phyloP scores from a whole-genome alignment of 2,888 invertebrate genomes.

The Yponomeuta evonymella region DNA sequence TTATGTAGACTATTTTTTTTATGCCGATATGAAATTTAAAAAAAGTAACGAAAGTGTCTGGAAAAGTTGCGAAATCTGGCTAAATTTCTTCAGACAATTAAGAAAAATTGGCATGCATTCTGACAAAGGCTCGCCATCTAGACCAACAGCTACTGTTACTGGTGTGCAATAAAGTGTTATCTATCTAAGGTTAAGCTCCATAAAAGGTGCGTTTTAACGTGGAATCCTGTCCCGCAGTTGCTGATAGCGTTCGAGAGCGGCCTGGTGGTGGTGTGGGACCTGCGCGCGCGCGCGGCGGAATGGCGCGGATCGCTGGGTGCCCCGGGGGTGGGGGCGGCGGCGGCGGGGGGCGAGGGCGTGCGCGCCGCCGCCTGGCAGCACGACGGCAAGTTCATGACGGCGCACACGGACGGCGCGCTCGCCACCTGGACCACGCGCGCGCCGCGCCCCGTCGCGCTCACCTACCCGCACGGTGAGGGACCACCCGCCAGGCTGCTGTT shows the following conservation, averaged over 20 bases:
- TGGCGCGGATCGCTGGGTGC: constrained; percentile 87
- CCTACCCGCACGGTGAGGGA: constrained; percentile 92
- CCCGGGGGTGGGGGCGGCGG: constrained; percentile 76
- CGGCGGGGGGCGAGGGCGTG: constrained; percentile 78
- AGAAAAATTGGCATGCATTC: too few relatives aligned
- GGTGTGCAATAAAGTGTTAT: too few relatives aligned
- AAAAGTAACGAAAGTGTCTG: too few relatives aligned
- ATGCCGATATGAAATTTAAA: too few relatives aligned
- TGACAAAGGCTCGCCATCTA: too few relatives aligned
- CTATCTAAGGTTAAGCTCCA: too few relatives aligned
- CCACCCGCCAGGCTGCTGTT: background rate
- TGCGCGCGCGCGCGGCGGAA: constrained; percentile 90
- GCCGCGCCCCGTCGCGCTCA: constrained; percentile 85
- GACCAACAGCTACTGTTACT: too few relatives aligned
- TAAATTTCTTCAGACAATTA: too few relatives aligned
- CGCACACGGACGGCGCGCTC: constrained; percentile 96
- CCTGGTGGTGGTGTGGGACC: constrained; percentile 96
- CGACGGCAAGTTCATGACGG: constrained; percentile 98
- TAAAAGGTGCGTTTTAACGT: background rate
- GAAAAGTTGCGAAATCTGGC: too few relatives aligned
- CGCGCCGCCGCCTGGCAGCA: constrained; percentile 96
- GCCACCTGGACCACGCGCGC: constrained; percentile 93
- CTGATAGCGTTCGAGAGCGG: constrained; percentile 98
- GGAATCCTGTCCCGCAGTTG: constrained; percentile 76
- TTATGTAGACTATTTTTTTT: too few relatives aligned